Percentiles rank a stretch among this genome's conserved stretches.
Conservation (phyloP, 1,140 invertebrate genomes). For the Helicoverpa zea region DNA sequence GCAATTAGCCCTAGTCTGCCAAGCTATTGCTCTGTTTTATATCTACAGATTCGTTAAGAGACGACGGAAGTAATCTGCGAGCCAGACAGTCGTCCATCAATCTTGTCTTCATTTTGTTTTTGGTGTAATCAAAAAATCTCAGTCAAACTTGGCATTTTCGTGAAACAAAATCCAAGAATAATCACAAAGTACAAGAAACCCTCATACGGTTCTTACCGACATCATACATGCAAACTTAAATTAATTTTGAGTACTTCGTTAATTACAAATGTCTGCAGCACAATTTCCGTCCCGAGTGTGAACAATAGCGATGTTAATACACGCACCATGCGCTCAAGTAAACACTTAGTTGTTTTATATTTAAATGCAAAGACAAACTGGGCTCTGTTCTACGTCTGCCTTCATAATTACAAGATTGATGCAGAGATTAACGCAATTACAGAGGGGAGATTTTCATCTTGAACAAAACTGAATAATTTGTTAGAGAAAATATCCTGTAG, state of each 20-base stretch:
- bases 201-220: not conserved
- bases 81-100: too few species aligned
- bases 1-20: slow-evolving; percentile 62
- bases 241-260: slow-evolving; percentile 36
- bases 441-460: slow-evolving; percentile 32
- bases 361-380: slow-evolving; percentile 29
- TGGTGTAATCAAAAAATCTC: not conserved
- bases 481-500: slow-evolving; percentile 36
- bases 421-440: slow-evolving; percentile 46
- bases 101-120: not conserved
- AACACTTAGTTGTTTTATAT: slow-evolving; percentile 28
- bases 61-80: slow-evolving; percentile 28
- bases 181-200: not conserved
- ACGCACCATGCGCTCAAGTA: slow-evolving; percentile 2
- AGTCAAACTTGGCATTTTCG: too few species aligned
- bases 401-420: slow-evolving; percentile 48
- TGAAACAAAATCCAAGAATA: too few species aligned
- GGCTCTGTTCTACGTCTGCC: slow-evolving; percentile 17
- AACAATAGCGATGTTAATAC: slow-evolving; percentile 42
- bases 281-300: not conserved
- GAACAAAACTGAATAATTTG: slow-evolving; percentile 44
- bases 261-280: slow-evolving; percentile 30
- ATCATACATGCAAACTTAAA: slow-evolving; percentile 28
- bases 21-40: slow-evolving; percentile 38
- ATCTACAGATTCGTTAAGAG: slow-evolving; percentile 15